Conservation (phyloP, 2,113 vertebrate species). For the Centropus bengalensis region DNA sequence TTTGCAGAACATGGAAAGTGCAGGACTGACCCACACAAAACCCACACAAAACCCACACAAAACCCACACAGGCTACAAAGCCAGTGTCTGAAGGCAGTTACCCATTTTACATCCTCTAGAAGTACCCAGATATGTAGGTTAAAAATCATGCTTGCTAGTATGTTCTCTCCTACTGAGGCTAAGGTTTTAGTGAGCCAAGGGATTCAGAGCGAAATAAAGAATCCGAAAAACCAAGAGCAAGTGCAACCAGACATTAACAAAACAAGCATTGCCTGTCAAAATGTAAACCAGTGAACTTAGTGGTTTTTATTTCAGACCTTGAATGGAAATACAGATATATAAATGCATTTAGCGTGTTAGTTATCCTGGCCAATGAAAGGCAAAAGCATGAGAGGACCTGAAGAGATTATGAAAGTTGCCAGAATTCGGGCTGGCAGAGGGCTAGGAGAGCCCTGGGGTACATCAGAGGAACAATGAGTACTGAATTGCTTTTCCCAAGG, state of each 20-base stretch:
- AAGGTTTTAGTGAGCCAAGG: not conserved
- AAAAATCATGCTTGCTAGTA: not conserved
- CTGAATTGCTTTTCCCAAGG: not conserved
- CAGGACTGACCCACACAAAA: not conserved
- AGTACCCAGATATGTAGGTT: not conserved
- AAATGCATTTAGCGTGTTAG: not conserved
- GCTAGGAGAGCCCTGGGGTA: not conserved
- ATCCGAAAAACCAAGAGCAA: not conserved
- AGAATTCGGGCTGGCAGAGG: not conserved
- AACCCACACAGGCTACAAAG: not conserved
- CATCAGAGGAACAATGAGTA: not conserved
- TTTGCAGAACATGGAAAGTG: not conserved
- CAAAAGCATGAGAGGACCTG: not conserved
- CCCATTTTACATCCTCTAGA: not conserved
- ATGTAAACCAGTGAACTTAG: not conserved
- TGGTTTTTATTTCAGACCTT: not conserved
- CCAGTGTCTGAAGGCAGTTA: not conserved
- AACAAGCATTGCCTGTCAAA: not conserved
- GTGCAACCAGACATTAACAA: not conserved
- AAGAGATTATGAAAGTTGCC: not conserved
- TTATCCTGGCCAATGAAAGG: not conserved
- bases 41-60: not conserved
- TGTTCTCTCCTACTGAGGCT: not conserved
- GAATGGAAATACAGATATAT: not conserved
- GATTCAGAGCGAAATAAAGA: not conserved